Conservation (phyloP, 2,888 invertebrate species). For the Macropis europaea region DNA sequence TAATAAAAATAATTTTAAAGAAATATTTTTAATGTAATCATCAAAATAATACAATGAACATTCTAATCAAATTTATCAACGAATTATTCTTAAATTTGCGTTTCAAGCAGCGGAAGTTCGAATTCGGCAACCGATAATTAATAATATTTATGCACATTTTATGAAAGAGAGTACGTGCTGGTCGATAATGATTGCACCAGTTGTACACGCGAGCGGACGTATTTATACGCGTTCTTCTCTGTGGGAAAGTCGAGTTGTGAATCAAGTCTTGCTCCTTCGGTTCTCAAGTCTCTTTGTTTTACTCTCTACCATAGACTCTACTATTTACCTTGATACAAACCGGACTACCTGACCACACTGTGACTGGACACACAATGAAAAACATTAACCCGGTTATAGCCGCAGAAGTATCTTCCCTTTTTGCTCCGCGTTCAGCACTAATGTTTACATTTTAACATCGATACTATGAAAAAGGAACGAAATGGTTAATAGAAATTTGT, state of each 20-base stretch:
- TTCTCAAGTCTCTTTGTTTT: conserved; percentile 43
- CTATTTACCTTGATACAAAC: conserved; percentile 23
- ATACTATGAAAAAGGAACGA: too few relatives aligned
- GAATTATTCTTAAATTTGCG: too few relatives aligned
- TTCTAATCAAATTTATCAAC: too few relatives aligned
- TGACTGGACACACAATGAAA: neutral
- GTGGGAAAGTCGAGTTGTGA: conserved; percentile 56
- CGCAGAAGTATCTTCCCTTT: neutral
- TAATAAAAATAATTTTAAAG: too few relatives aligned
- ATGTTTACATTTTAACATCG: neutral
- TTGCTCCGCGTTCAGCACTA: too few relatives aligned
- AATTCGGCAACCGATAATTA: neutral
- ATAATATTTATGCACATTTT: conserved; percentile 32
- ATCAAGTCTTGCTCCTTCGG: conserved; percentile 41
- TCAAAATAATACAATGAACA: too few relatives aligned
- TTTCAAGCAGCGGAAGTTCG: neutral
- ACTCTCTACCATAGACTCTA: neutral
- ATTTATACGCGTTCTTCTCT: conserved; percentile 24
- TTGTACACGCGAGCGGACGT: conserved; percentile 7
- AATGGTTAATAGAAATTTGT: too few relatives aligned
- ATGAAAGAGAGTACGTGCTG: conserved; percentile 39
- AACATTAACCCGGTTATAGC: conserved; percentile 8
- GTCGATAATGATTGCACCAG: conserved; percentile 45
- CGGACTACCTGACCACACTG: neutral
- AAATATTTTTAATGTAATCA: too few relatives aligned